phyloP scores from a whole-genome alignment of 2,113 vertebrate species.

The Gnathochromis pfefferi region DNA sequence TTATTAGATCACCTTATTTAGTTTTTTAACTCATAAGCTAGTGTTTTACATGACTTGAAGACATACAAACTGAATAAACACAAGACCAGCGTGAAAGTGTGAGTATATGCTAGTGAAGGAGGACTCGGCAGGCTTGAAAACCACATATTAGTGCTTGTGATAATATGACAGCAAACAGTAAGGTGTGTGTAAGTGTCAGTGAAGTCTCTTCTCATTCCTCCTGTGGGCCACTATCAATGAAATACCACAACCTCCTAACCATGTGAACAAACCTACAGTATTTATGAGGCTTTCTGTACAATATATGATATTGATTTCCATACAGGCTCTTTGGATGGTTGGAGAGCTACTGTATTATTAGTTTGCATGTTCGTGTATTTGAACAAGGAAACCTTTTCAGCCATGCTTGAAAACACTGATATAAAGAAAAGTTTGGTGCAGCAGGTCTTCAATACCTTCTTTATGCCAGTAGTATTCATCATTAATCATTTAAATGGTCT shows the following conservation, averaged over 20 bases:
- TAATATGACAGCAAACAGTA: not conserved
- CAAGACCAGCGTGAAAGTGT: not conserved
- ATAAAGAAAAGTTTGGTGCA: not conserved
- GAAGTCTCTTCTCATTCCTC: not conserved
- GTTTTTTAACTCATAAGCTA: not conserved
- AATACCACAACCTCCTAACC: not conserved
- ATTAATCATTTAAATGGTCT: not conserved
- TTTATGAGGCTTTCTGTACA: not conserved
- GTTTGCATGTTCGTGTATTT: not conserved
- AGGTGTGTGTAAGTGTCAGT: not conserved
- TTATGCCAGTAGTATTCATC: not conserved
- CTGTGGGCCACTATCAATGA: not conserved
- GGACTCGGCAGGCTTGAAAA: not conserved
- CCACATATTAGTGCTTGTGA: not conserved
- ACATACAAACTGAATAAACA: not conserved
- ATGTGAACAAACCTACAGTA: not conserved
- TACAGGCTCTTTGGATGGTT: not conserved
- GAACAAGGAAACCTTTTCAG: not conserved
- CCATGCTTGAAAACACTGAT: not conserved
- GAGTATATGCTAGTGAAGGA: not conserved
- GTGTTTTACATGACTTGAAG: not conserved
- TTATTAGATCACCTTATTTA: not conserved
- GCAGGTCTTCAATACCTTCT: not conserved
- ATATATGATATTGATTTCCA: not conserved
- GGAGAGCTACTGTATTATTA: not conserved